Evolutionary conservation across 2,797 vertebrate genomes (phyloP), one percentile per base, ranked within the genome.

Genomic region (Gadopsis bispinosus): DNA sequence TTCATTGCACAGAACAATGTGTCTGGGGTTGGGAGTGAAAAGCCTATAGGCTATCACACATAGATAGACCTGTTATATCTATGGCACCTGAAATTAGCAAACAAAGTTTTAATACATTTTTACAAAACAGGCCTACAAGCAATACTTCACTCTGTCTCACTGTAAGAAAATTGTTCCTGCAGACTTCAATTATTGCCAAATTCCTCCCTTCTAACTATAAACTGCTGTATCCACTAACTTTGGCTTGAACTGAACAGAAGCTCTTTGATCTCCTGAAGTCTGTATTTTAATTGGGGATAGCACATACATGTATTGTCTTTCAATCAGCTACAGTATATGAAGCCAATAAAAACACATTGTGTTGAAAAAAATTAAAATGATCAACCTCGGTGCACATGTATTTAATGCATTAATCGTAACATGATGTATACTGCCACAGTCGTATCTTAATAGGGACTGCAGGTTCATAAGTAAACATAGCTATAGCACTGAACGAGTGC

Each of bases 261-360:
- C 11, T 61, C 31, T 65, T 75, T 70, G 45, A 76, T 82, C 73
- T 62, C 31, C 10, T 22, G n/a, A 41, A 26, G 3, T 16, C 10
- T 68, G 43, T 26, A 22, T 8, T 45, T 65, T 75, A 78, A 77
- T 56, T 83, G 47, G n/a, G 20, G 19, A 60, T 75, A 59, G 41
- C 39, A 51, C 26, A 39, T 16, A 51, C 26, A 39, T 16, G 37
- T 33, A 17, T 54, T 17, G 60, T 56, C n/a, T 53, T 53, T 51
- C 31, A 64, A 35, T 68, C 26, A 68, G 26, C 20, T 58, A 59
- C 37, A 74, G 16, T 10, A 53, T 20, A 39, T 65, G 41, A 70
- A 62, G 16, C 29, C 47, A 26, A 20, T 12, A 47, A 41, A 55
- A 65, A 12, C 5, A 72, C 13, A 35, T 5, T 48, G 17, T n/a